Evolutionary conservation across 2,888 invertebrate species (phyloP), one percentile per base, ranked within the genome.

Genomic region (Scaptomyza reducta): DNA sequence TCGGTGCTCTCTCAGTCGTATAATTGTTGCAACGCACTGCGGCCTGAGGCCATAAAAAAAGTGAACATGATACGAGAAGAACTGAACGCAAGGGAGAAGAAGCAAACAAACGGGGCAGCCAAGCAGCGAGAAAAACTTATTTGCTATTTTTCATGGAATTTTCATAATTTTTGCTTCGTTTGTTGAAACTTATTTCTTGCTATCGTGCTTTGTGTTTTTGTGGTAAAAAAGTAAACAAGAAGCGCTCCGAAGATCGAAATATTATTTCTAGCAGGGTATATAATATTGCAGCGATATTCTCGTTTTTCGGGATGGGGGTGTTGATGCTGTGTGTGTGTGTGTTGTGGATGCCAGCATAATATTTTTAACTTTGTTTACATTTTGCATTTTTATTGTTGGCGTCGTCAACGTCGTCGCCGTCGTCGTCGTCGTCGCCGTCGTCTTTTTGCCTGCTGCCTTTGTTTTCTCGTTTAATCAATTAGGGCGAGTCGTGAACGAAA

Each of bases 321-420:
- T 54, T 51, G 44, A 29, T 54, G 59, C 50, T 38, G 22, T 22
- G 1, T 1, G 3, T 38, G 22, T 22, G 1, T 1, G 3, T 22
- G 22, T 14, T 50, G 56, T 65, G 53, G 57, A 55, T 74, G 74
- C 70, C 75, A 66, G 70, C 85, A 79, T 62, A 62, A 76, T 84
- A 84, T 84, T 88, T 84, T 84, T 81, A 88, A 81, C 88, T 87
- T 84, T 84, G 84, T 84, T 84, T 84, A 84, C 89, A 85, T 81
- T 84, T 78, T 67, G 89, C 84, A 88, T 85, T 84, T 85, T 85
- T 88, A 87, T 88, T 84, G 87, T 66, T 66, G 89, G 74, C 86
- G 42, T 70, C 83, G 77, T 68, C 82, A 65, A 61, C 53, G 60
- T 42, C 53, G 58, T 44, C 42, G 18, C n/a, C 38, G 9, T 38